A percentile compares a stretch with the other conserved stretches of the same genome.
These are phyloP conservation scores for Alloscopus bannaensis DNA, from an alignment of 2,888 invertebrate species.

Conservation along the genomic window DNA sequence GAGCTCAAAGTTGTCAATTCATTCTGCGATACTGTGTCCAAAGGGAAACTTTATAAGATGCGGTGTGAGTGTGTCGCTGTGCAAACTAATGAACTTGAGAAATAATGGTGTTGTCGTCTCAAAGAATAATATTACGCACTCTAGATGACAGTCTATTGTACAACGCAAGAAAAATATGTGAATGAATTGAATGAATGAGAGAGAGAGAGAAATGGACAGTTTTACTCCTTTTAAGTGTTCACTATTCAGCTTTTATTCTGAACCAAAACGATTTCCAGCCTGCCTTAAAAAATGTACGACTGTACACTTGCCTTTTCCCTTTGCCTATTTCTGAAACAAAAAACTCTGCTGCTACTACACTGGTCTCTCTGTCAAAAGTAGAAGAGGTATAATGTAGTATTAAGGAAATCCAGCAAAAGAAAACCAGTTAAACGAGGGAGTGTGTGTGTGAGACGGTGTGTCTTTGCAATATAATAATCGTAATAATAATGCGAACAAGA, in stretches of 20 bases:
- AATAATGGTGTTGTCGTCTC: slow-evolving; percentile 24
- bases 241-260: no score
- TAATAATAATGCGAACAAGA: slow-evolving; percentile 25
- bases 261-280: not conserved
- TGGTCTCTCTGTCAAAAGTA: no score
- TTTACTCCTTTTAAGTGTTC: no score
- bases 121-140: slow-evolving; percentile 2
- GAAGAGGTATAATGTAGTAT: no score
- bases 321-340: no score
- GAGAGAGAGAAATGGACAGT: no score
- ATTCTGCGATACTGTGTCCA: slow-evolving; percentile 1
- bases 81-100: slow-evolving; percentile 48
- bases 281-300: no score
- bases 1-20: slow-evolving; percentile 32
- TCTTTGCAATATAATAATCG: slow-evolving; percentile 19
- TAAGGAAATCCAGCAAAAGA: no score
- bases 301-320: no score
- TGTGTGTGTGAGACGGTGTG: no score
- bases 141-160: slow-evolving; percentile 19
- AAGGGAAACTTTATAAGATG: slow-evolving; percentile 15
- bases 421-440: no score
- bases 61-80: slow-evolving; percentile 22
- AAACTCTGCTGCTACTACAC: no score
- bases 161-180: slow-evolving; percentile 7
- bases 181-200: slow-evolving; percentile 38